phyloP scores from a whole-genome alignment of 2,888 invertebrate genomes.

The Platynereis dumerilii region DNA sequence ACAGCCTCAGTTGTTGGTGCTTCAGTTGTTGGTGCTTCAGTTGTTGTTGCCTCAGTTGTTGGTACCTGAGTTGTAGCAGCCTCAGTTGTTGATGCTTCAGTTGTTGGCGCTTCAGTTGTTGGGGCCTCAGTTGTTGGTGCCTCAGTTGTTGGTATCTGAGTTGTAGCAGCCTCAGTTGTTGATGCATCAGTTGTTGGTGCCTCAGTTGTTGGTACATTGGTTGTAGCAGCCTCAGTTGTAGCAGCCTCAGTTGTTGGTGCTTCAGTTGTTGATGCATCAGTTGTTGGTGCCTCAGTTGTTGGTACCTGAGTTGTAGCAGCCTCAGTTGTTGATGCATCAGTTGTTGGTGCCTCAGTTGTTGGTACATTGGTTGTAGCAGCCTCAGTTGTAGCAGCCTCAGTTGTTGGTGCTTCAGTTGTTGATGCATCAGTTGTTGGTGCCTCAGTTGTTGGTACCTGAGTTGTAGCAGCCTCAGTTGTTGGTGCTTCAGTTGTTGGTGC shows the following conservation, averaged over 20 bases:
- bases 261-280: conserved; percentile 7
- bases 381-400: neutral
- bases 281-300: neutral
- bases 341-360: conserved; percentile 7
- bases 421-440: conserved; percentile 3
- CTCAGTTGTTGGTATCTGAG: too few relatives aligned
- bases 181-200: neutral
- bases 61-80: too few relatives aligned
- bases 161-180: neutral
- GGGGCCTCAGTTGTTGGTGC: too few relatives aligned
- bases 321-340: neutral
- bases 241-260: conserved; percentile 3
- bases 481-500: neutral
- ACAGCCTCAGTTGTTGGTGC: too few relatives aligned
- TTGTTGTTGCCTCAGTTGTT: too few relatives aligned
- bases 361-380: neutral
- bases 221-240: neutral
- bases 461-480: too few relatives aligned
- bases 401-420: too few relatives aligned
- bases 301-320: neutral
- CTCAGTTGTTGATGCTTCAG: too few relatives aligned
- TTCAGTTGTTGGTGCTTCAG: too few relatives aligned
- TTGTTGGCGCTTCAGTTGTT: too few relatives aligned
- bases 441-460: neutral
- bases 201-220: too few relatives aligned